Percentiles rank a stretch among this genome's conserved stretches.
Evolutionary conservation across 2,888 invertebrate genomes (phyloP).

Genomic region (Plagodis pulveraria): DNA sequence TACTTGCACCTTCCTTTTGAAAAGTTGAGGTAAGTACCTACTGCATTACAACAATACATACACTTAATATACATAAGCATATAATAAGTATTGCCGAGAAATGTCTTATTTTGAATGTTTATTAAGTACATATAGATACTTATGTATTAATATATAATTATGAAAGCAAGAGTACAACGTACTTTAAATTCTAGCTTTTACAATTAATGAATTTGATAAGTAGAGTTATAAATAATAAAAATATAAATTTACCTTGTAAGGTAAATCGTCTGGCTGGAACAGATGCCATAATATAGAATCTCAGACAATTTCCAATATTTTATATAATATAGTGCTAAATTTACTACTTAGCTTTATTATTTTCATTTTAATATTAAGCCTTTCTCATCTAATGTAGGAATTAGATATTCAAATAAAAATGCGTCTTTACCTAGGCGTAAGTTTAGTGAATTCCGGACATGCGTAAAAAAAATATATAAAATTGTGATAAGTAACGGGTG

Average conservation of each 20-base stretch:
- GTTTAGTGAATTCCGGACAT: constrained; percentile 7
- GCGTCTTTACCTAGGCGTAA: background rate
- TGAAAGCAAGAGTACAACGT: constrained; percentile 24
- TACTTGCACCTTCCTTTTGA: no score
- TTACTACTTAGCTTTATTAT: constrained; percentile 33
- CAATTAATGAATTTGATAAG: constrained; percentile 5
- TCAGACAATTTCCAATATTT: constrained; percentile 28
- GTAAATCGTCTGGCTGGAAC: constrained; percentile 57
- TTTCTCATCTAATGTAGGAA: constrained; percentile 19
- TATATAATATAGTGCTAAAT: constrained; percentile 15
- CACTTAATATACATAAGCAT: background rate
- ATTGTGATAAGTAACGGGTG: constrained; percentile 23
- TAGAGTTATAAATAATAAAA: background rate
- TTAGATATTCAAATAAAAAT: constrained; percentile 2
- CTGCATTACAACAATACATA: background rate
- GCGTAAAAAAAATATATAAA: constrained; percentile 13
- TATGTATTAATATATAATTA: constrained; percentile 1
- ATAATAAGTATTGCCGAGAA: constrained; percentile 37
- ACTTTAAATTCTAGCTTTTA: constrained; percentile 28
- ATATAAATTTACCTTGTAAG: background rate
- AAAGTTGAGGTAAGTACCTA: no score
- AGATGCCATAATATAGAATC: constrained; percentile 39
- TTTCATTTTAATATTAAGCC: constrained; percentile 5
- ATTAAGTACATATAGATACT: background rate
- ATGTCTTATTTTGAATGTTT: constrained; percentile 39